Percentiles rank a stretch among this genome's conserved stretches.
phyloP scores from a whole-genome alignment of 2,888 invertebrate species.

The Notodonta ziczac region DNA sequence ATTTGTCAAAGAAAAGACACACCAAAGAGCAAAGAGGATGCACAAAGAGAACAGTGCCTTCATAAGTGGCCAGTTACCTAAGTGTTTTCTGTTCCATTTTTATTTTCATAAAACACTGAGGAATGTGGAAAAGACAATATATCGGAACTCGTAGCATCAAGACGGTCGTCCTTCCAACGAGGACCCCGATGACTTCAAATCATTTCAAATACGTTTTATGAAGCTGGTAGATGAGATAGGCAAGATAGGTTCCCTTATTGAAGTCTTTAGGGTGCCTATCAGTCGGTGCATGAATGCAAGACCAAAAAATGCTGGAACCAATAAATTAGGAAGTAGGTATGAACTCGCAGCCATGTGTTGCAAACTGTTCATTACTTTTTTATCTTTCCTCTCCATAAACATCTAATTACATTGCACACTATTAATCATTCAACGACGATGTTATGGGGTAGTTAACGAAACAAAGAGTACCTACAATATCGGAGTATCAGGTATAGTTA shows the following conservation, averaged over 20 bases:
- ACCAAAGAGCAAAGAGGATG: neutral
- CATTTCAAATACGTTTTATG: too few species aligned
- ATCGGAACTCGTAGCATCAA: too few species aligned
- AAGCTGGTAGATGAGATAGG: too few species aligned
- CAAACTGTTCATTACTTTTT: conserved; percentile 13
- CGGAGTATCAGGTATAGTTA: conserved; percentile 2
- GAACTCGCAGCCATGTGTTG: neutral
- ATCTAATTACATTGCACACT: conserved; percentile 11
- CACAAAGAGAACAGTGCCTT: neutral
- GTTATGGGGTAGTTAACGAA: neutral
- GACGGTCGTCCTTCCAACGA: too few species aligned
- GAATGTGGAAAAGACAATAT: too few species aligned
- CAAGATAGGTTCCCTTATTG: too few species aligned
- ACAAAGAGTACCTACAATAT: neutral
- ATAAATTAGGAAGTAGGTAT: neutral
- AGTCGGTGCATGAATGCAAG: too few species aligned
- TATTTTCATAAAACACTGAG: too few species aligned
- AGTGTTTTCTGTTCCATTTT: too few species aligned
- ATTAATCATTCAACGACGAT: conserved; percentile 10
- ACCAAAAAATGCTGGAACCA: too few species aligned
- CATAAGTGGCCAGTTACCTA: neutral
- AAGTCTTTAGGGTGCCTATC: too few species aligned
- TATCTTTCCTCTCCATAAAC: conserved; percentile 12
- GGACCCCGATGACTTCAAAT: too few species aligned
- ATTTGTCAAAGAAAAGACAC: neutral